These are phyloP conservation scores for Lycia hirtaria DNA, from an alignment of 2,888 invertebrate species.

Conservation along the genomic window DNA sequence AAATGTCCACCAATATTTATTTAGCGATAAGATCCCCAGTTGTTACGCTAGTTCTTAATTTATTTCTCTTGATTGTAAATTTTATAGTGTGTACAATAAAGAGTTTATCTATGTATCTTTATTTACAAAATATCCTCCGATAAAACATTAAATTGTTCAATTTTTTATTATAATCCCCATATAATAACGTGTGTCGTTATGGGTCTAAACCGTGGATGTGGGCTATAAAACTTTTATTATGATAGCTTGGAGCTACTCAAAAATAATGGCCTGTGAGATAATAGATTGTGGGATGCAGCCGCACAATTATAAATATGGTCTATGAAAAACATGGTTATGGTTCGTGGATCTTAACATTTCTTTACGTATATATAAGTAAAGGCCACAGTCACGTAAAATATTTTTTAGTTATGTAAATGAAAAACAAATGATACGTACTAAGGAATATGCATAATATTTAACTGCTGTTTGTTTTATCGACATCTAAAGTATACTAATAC, in stretches of 20 bases:
- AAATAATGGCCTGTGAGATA: conserved; percentile 43
- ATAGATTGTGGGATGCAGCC: conserved; percentile 42
- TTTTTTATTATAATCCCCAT: conserved; percentile 24
- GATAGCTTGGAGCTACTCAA: conserved; percentile 44
- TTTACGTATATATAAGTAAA: no score
- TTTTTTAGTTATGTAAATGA: no score
- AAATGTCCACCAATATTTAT: no score
- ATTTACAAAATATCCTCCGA: not conserved
- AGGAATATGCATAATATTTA: no score
- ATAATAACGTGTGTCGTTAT: conserved; percentile 23
- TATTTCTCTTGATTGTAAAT: no score
- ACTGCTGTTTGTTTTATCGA: no score
- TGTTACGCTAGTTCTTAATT: no score
- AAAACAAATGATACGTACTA: no score
- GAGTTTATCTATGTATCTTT: not conserved
- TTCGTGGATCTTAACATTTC: not conserved
- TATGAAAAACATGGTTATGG: not conserved
- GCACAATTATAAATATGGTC: conserved; percentile 15
- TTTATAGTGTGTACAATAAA: no score
- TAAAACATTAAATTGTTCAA: conserved; percentile 1
- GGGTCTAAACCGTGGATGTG: conserved; percentile 32
- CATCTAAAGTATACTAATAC: no score
- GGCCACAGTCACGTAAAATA: no score
- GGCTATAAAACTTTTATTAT: conserved; percentile 48
- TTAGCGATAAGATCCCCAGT: no score